Percentiles rank a stretch among this genome's conserved stretches.
Evolutionary conservation across 1,140 invertebrate genomes (phyloP).

Genomic region (Drosophila tristis): DNA sequence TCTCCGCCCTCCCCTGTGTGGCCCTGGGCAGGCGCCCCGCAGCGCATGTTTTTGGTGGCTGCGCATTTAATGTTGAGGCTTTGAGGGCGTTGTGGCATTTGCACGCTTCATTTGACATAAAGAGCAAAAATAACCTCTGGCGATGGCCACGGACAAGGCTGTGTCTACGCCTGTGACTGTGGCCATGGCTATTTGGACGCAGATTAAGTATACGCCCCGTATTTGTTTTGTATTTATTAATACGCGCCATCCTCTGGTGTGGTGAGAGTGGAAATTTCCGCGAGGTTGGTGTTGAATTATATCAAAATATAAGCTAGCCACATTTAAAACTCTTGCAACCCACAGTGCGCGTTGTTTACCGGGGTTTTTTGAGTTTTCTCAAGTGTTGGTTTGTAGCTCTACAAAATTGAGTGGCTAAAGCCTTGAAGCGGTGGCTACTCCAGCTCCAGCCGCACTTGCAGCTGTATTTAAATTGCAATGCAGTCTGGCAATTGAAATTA

Average conservation of each 20-base stretch:
- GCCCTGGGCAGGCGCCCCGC: constrained; percentile 41
- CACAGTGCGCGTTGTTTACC: no score
- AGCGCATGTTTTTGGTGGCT: constrained; percentile 55
- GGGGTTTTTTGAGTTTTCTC: no score
- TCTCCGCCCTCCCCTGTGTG: constrained; percentile 1
- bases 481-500: constrained; percentile 20
- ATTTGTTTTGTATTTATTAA: constrained; percentile 62
- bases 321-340: no score
- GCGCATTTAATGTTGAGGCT: constrained; percentile 67
- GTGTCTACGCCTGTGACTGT: constrained; percentile 32
- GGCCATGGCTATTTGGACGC: constrained; percentile 11
- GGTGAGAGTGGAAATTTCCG: neutral
- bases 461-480: constrained; percentile 13
- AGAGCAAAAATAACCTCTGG: constrained; percentile 72
- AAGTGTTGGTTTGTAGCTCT: no score
- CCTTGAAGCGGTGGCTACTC: neutral
- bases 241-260: constrained; percentile 5
- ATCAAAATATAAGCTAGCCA: constrained; percentile 1
- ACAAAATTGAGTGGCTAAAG: neutral
- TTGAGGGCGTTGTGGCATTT: constrained; percentile 71
- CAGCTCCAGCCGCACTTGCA: neutral
- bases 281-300: neutral
- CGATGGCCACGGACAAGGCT: constrained; percentile 21
- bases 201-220: constrained; percentile 70
- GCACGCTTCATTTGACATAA: constrained; percentile 81